These are phyloP conservation scores for Oenanthe melanoleuca DNA, from an alignment of 2,113 vertebrate species.

Conservation along the genomic window DNA sequence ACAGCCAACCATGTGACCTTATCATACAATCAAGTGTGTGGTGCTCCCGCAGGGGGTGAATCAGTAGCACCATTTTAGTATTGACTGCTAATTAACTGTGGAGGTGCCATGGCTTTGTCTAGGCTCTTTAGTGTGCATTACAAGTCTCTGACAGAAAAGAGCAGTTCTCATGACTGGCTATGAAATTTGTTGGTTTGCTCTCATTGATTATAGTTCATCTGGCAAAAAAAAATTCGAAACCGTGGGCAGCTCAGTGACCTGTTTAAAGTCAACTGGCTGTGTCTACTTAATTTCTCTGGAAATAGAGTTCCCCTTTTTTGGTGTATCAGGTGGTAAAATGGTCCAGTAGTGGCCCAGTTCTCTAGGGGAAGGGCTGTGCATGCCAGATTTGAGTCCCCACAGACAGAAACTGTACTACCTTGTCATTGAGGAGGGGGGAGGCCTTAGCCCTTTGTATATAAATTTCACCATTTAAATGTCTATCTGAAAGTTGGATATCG, in stretches of 20 bases:
- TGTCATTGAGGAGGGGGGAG: not conserved
- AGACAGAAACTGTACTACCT: not conserved
- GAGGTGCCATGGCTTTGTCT: not conserved
- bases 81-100: not conserved
- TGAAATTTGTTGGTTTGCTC: not conserved
- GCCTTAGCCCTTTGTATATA: not conserved
- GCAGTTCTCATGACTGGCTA: not conserved
- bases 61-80: not conserved
- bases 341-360: not conserved
- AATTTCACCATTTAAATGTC: not conserved
- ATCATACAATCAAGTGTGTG: not conserved
- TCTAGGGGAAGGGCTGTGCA: not conserved
- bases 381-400: fast-evolving
- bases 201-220: not conserved
- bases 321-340: not conserved
- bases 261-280: not conserved
- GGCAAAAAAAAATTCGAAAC: not conserved
- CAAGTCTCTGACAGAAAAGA: not conserved
- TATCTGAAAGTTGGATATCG: no score
- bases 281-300: not conserved
- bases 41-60: not conserved
- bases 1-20: not conserved
- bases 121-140: not conserved
- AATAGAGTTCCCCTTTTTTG: not conserved
- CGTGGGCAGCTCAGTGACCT: not conserved